phyloP scores from a whole-genome alignment of 1,140 invertebrate species.

The Drosophila teissieri region DNA sequence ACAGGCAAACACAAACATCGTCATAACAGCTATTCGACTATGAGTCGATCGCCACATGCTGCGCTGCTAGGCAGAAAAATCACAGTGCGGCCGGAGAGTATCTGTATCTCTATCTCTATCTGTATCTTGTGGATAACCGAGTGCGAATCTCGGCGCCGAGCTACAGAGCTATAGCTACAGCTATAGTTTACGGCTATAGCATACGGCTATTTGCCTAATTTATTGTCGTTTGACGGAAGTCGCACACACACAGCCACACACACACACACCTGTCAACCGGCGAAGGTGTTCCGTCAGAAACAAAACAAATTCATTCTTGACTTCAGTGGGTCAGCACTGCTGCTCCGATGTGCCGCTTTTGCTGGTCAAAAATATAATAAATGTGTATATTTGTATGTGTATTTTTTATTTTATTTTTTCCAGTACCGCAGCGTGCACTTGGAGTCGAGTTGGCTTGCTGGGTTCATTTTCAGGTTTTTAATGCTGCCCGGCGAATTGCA shows the following conservation, averaged over 20 bases:
- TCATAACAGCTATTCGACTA: conserved; percentile 20
- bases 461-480: conserved; percentile 49
- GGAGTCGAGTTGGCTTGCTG: conserved; percentile 15
- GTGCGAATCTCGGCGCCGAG: conserved; percentile 29
- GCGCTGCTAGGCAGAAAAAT: not conserved
- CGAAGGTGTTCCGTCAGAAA: conserved; percentile 60
- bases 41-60: conserved; percentile 10
- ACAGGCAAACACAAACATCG: conserved; percentile 51
- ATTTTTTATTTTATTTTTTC: conserved; percentile 1
- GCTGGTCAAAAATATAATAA: conserved; percentile 19
- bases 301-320: conserved; percentile 79
- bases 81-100: not conserved
- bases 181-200: conserved; percentile 23
- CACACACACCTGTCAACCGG: conserved; percentile 24
- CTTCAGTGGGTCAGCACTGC: conserved; percentile 67
- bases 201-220: conserved; percentile 68
- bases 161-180: not conserved
- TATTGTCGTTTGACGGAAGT: conserved; percentile 80
- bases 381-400: not conserved
- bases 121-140: conserved; percentile 36
- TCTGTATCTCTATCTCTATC: conserved; percentile 3
- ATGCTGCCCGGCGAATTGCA: conserved; percentile 64
- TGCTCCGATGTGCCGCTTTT: conserved; percentile 15
- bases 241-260: conserved; percentile 1
- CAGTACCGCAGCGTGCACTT: conserved; percentile 39